A percentile compares a stretch with the other conserved stretches of the same genome.
These are phyloP conservation scores for Plumapathes pennacea DNA, from an alignment of 92 coral and sea anemone species.

Conservation along the genomic window DNA sequence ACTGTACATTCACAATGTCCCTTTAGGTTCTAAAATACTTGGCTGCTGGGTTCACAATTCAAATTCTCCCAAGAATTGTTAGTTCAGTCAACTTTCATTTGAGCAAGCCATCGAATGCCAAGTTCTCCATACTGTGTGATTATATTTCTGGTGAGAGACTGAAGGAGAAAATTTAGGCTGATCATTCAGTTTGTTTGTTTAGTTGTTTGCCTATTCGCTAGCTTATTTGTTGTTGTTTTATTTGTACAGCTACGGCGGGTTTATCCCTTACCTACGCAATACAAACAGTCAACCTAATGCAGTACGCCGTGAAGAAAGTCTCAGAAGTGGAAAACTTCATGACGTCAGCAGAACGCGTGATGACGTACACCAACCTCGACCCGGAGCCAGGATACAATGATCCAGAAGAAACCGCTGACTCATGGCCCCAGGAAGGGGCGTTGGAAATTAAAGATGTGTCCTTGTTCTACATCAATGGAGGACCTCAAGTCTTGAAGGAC, in stretches of 20 bases:
- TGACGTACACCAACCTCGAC: conserved; percentile 7
- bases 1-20: too few species aligned
- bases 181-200: background rate
- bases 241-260: conserved; percentile 1
- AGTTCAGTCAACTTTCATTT: too few species aligned
- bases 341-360: conserved; percentile 9
- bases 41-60: too few species aligned
- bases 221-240: background rate
- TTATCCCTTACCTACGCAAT: conserved; percentile 8
- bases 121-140: background rate
- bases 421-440: background rate
- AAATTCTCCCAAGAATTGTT: too few species aligned
- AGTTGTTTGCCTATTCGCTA: background rate
- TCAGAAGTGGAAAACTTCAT: conserved; percentile 11
- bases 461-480: conserved; percentile 2
- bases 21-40: too few species aligned
- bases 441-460: conserved; percentile 1
- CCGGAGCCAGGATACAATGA: conserved; percentile 19
- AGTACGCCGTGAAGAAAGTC: background rate
- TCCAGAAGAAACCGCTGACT: conserved; percentile 2
- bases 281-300: conserved; percentile 2
- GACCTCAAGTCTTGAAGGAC: background rate
- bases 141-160: background rate
- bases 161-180: background rate
- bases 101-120: too few species aligned